Base-by-base conservation (phyloP, 2,888 invertebrate genomes). In the Phymatocera aterrima region DNA sequence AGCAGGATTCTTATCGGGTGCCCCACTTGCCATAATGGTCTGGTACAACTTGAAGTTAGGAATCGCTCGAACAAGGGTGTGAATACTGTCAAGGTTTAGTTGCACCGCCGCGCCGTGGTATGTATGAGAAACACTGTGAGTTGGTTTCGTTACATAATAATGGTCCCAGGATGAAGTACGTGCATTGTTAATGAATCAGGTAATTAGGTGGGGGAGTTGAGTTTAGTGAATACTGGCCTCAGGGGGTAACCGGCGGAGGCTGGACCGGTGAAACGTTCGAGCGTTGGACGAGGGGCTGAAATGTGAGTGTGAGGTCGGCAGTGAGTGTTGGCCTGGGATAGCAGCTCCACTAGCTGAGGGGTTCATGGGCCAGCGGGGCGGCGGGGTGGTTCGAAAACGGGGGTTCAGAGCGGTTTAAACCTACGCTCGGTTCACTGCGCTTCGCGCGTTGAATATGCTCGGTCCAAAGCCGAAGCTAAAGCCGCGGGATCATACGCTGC, bases 121-220 rank as follows among this genome's bases (percentile, higher is more conserved):
- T 5, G 65, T 37, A 48, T 78, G 78, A 78, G 78, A 78, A 57
- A 24, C 78, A 43, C 78, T 70, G 78, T 68, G 21, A 15, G 24
- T 31, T 24, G 78, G 70, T 78, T 78, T 78, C 40, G 78, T 80
- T 79, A 79, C 70, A 80, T 84, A 85, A 83, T 82, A 85, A 85
- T 85, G 84, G 83, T 83, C 83, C 60, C 54, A 83, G 81, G 82
- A 84, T 85, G 83, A 85, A 84, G 84, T 84, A 82, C 82, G 79
- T 82, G 80, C 81, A 83, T 85, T 85, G 83, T 85, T 85, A 85
- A 85, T 84, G 85, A 85, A 81, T 84, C 83, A 84, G 81, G 83
- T 85, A 85, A 85, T 85, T 85, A 85, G 81, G 81, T 79, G 78
- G 78, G 78, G 68, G 78, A 70, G 78, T 78, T 65, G 54, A 51